A percentile compares a stretch with the other conserved stretches of the same genome.
phyloP scores from a whole-genome alignment of 2,113 vertebrate genomes.

The Percopsis transmontana region DNA sequence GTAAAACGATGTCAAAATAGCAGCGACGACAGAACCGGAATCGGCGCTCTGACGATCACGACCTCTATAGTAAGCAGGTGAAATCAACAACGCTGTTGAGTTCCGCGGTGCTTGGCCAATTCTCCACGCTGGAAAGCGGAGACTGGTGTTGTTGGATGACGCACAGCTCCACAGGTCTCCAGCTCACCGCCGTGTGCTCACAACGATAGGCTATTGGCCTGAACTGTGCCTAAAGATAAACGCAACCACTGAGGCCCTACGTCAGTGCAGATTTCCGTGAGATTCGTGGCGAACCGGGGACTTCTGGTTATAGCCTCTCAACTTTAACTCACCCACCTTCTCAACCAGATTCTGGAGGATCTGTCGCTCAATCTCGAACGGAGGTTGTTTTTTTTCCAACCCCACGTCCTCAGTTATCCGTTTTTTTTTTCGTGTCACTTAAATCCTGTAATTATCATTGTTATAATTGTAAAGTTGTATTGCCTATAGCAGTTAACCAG shows the following conservation, averaged over 20 bases:
- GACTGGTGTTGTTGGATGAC: neutral
- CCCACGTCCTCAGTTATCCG: too few relatives aligned
- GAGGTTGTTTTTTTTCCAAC: too few relatives aligned
- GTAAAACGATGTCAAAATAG: neutral
- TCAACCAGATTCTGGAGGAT: too few relatives aligned
- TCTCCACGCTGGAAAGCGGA: neutral
- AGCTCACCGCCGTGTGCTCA: neutral
- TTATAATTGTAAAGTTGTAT: too few relatives aligned
- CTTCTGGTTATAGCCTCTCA: neutral
- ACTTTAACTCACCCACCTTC: too few relatives aligned
- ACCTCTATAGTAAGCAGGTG: conserved; percentile 26
- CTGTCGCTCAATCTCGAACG: too few relatives aligned
- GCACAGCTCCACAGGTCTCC: neutral
- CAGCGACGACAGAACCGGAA: neutral
- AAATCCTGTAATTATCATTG: too few relatives aligned
- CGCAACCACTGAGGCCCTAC: neutral
- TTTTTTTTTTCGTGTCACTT: too few relatives aligned
- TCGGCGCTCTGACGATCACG: too few relatives aligned
- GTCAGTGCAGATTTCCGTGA: conserved; percentile 1
- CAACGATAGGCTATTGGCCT: neutral
- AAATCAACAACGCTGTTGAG: neutral
- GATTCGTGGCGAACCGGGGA: neutral
- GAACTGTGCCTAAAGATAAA: too few relatives aligned
- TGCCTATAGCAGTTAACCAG: too few relatives aligned
- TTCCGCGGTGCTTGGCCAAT: neutral